Conservation (phyloP, 1,140 invertebrate species). For the Stratiolaelaps scimitus region DNA sequence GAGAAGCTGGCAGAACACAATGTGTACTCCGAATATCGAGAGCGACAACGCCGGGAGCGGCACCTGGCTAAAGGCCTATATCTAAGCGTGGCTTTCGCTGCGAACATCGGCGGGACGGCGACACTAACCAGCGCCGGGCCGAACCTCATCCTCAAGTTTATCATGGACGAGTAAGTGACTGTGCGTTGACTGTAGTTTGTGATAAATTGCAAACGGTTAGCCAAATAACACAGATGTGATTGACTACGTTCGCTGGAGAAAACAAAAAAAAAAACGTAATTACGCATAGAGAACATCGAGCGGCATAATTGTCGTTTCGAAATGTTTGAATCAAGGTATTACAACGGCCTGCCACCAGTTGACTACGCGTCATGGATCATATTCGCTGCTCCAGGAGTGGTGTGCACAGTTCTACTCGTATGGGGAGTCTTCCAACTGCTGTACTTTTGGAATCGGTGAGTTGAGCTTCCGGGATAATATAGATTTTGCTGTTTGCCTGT, state of each 20-base stretch:
- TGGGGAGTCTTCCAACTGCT: constrained; percentile 31
- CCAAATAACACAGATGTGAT: too few relatives aligned
- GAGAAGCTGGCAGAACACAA: neutral
- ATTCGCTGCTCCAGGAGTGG: constrained; percentile 31
- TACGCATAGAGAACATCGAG: too few relatives aligned
- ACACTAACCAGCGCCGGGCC: constrained; percentile 74
- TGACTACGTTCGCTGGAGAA: too few relatives aligned
- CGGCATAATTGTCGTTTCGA: too few relatives aligned
- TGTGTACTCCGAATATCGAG: constrained; percentile 1
- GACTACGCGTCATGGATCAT: constrained; percentile 33
- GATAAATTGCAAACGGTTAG: too few relatives aligned
- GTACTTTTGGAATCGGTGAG: constrained; percentile 30
- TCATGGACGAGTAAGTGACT: constrained; percentile 51
- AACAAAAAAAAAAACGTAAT: too few relatives aligned
- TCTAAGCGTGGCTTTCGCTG: constrained; percentile 56
- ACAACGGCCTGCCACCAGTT: constrained; percentile 32
- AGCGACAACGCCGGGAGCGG: neutral
- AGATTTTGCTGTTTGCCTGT: neutral
- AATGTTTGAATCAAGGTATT: constrained; percentile 26
- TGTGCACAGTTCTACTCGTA: constrained; percentile 29
- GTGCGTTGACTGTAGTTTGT: too few relatives aligned
- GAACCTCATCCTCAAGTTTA: constrained; percentile 69
- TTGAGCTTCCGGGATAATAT: too few relatives aligned
- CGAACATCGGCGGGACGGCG: constrained; percentile 63
- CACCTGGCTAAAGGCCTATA: constrained; percentile 27